Evolutionary conservation across 2,888 invertebrate genomes (phyloP), one percentile per base, ranked within the genome.

Genomic region (Tenthredo distinguenda): DNA sequence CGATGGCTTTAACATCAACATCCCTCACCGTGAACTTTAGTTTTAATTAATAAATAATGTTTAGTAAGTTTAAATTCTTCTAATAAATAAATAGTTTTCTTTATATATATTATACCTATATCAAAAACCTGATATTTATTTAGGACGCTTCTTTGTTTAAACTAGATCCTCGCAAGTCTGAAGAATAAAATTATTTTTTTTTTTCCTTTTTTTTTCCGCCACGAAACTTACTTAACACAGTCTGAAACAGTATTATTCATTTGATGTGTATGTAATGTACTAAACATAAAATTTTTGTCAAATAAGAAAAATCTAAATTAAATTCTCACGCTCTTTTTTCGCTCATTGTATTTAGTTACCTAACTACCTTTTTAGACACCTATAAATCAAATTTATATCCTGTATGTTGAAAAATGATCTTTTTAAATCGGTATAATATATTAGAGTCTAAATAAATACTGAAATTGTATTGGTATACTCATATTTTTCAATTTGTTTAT

Each of bases 61-160:
- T 26, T 26, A 62, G 62, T 26, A 10, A 62, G 26, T 62, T 62
- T 12, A 26, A 62, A 62, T 62, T 26, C 7, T 58, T 9, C 7
- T 21, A 21, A 26, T 26, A 26, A 55, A n/a, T 18, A 55, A 55
- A 55, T 3, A 6, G 3, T 55, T 55, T 55, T n/a, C 18, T 18
- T 55, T 55, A 10, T 55, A n/a, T 55, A 18, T 55, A n/a, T n/a
- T n/a, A 6, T n/a, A n/a, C n/a, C n/a, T 3, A 18, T 55, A 55
- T 55, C n/a, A n/a, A n/a, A 62, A 62, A 26, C 62, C 62, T 62
- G 62, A 26, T 62, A 62, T 62, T 62, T 62, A 62, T 62, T 62
- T 62, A 62, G 62, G 26, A 62, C 62, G 2, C 0, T 26, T 21
- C 3, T 62, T 62, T 26, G 2, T 21, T 10, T 4, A 55, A 55